A percentile compares a stretch with the other conserved stretches of the same genome.
These are phyloP conservation scores for Podargus strigoides DNA, from an alignment of 2,797 vertebrate genomes.

Conservation along the genomic window DNA sequence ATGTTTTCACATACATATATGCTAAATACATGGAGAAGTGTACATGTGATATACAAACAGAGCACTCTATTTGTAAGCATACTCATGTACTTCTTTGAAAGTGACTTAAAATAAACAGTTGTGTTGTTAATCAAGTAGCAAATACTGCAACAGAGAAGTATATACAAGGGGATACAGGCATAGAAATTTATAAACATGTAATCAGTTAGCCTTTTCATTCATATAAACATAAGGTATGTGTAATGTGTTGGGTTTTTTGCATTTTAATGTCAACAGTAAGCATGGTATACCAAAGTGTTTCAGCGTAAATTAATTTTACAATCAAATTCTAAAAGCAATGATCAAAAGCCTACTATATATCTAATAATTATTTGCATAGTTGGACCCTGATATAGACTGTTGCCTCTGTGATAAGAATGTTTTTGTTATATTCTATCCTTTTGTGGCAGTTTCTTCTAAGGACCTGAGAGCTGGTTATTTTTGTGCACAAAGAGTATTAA, in stretches of 20 bases:
- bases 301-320: not conserved
- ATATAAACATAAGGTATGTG: not conserved
- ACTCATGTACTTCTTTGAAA: not conserved
- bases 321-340: not conserved
- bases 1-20: not conserved
- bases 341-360: not conserved
- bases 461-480: not conserved
- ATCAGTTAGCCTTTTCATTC: not conserved
- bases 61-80: not conserved
- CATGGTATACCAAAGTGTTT: not conserved
- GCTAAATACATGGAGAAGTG: not conserved
- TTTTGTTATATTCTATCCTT: not conserved
- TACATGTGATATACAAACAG: not conserved
- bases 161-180: not conserved
- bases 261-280: not conserved
- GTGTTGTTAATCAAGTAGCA: not conserved
- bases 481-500: not conserved
- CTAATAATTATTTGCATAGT: not conserved
- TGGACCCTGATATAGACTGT: not conserved
- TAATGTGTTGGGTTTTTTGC: not conserved
- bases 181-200: not conserved
- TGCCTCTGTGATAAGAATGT: not conserved
- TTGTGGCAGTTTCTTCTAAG: not conserved
- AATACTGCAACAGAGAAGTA: not conserved
- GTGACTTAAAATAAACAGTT: not conserved